Evolutionary conservation across 2,888 invertebrate species (phyloP), one percentile per base, ranked within the genome.

Genomic region (Scaptomyza parva): DNA sequence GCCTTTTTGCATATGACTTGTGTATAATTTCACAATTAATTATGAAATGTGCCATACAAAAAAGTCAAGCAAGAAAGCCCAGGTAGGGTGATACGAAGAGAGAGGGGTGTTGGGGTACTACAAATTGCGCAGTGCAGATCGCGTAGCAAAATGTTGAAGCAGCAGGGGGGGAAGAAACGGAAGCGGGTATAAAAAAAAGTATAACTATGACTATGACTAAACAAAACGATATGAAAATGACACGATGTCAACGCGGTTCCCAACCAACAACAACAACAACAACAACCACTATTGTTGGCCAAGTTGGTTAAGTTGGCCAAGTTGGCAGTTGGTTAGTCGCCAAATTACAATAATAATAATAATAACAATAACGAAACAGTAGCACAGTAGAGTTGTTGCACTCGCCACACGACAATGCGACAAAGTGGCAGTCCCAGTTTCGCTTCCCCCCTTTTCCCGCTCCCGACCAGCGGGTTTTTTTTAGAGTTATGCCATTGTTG

Each of bases 11-110:
- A 83, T 81, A 71, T 75, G 81, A 50, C 66, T 35, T 73, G 57
- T 80, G 84, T 78, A 84, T 84, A 84, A 88, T 84, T 88, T 86
- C 55, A 86, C 88, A 84, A 88, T 88, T 84, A 88, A 84, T 84
- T 84, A 84, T 84, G 73, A 84, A 84, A 88, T 80, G 67, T 81
- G 88, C 66, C 65, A 67, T 52, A 75, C 65, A 64, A 58, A 65
- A 30, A 48, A 39, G 41, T 54, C 41, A 43, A 43, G 55, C 50
- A 43, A 28, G 45, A 43, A 18, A 33, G 2, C n/a, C n/a, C n/a
- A n/a, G n/a, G n/a, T n/a, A n/a, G 9, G 6, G 33, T 35, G 17
- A 26, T 0, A 3, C 6, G 48, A 14, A 22, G 3, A 5, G 9
- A 6, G 24, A n/a, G 22, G 52, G 54, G 50, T 20, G 20, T 26